Evolutionary conservation across 2,113 vertebrate species (phyloP), one percentile per base, ranked within the genome.

Genomic region (Indicator indicator): DNA sequence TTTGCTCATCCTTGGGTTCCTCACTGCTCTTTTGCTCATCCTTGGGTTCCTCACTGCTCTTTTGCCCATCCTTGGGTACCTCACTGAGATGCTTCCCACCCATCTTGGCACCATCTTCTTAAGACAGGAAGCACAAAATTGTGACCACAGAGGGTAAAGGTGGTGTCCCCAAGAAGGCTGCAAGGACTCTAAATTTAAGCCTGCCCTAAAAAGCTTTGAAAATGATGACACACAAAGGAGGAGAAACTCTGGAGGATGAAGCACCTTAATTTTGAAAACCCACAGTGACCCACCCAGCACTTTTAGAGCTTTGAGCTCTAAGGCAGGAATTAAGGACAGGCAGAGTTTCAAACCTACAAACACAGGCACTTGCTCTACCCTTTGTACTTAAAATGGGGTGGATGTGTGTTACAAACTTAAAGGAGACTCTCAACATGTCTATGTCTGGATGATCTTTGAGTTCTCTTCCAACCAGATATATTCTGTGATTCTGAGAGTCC

Each of bases 191-290:
- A 90, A 93, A 96, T 95, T 91, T 95, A 95, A 95, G 91, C 40
- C 80, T 94, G 62, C n/a, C 65, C 88, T 94, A 88, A 97, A 44
- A 88, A 86, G 84, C 90, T 95, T 96, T 95, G 91, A 96, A 97
- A 93, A 88, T 52, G 93, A 97, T 97, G 95, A 96, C 92, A 95
- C 93, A 96, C 59, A 96, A 94, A 96, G 91, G 48, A 80, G 68
- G 56, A 94, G 91, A 92, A 95, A 89, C 82, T 93, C 79, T 5
- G 63, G 84, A 52, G 88, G 95, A 95, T 46, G 95, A 75, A 96
- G 89, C 88, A 97, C 94, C 96, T 96, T 95, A 93, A 96, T 96
- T 97, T 93, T 95, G 89, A 93, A 87, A 95, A 95, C 87, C 96
- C 96, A 92, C 93, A 90, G 40, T 3, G 92, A 95, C 83, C 95